Evolutionary conservation across 2,113 vertebrate genomes (phyloP), one percentile per base, ranked within the genome.

Genomic region (Columbina picui): DNA sequence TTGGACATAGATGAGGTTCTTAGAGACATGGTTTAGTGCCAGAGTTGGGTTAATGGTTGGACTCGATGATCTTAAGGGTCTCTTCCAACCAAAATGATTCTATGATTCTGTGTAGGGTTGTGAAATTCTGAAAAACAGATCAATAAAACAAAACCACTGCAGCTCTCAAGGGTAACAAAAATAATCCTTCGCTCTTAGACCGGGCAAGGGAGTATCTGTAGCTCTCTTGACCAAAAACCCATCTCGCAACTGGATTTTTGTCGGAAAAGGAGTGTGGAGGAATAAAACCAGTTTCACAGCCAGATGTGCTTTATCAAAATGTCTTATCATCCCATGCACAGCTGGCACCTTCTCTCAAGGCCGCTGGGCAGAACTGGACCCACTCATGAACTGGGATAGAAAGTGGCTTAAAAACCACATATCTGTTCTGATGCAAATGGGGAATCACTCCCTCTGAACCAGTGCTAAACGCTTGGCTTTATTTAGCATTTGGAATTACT

Each of bases 241-340:
- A 63, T 63, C 56, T 21, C 9, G 19, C 55, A 34, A 21, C 34
- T 32, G 25, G 49, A 18, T 49, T 77, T 41, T 63, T 49, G 17
- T 69, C 0, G 0, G 53, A 69, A 50, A 15, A 69, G 14, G 21
- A 20, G 34, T 5, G 7, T 26, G 30, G 30, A 70, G 34, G 21
- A 41, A 5, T 36, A 11, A 50, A 61, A 47, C 0, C 25, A 26
- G 14, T 61, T 41, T 6, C 2, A 5, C 23, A 63, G 34, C 25
- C 25, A 21, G 11, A 22, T 8, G 34, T 27, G 29, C 17, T 70
- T 7, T 39, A 70, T n/a, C 10, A 30, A 5, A 52, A 69, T 0
- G 3, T 4, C 13, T 7, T 16, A 47, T 7, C 27, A 6, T 38
- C 61, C 34, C 2, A 0, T 10, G 6, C 14, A 15, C 32, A 49